Conservation (phyloP, 1,140 invertebrate genomes). For the Cherax destructor region DNA sequence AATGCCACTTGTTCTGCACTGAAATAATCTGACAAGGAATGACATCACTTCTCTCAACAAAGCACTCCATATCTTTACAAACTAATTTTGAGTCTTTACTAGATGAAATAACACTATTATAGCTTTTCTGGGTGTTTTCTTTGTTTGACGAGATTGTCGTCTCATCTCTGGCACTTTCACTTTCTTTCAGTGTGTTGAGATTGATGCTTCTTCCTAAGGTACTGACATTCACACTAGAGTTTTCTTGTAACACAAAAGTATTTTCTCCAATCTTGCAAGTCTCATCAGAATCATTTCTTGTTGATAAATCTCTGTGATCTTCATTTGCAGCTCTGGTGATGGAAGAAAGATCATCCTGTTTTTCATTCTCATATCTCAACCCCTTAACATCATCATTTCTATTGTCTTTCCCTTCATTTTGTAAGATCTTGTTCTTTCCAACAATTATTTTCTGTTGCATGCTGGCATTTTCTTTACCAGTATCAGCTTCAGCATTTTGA, state of each 20-base stretch:
- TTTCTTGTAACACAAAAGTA: neutral
- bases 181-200: neutral
- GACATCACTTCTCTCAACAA: slow-evolving; percentile 29
- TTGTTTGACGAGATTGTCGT: too few species aligned
- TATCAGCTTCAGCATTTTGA: neutral
- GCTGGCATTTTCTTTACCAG: neutral
- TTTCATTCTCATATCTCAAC: neutral
- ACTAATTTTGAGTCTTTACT: slow-evolving; percentile 25
- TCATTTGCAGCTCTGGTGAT: neutral
- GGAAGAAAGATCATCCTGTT: neutral
- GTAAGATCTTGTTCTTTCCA: neutral
- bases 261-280: neutral
- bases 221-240: neutral
- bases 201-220: neutral
- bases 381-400: neutral
- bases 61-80: slow-evolving; percentile 54
- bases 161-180: neutral
- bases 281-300: neutral
- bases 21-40: neutral
- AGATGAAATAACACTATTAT: neutral
- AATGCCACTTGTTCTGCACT: slow-evolving; percentile 80
- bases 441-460: neutral
- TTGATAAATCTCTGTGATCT: neutral
- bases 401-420: neutral
- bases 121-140: neutral